Percentiles rank a stretch among this genome's conserved stretches.
phyloP scores from a whole-genome alignment of 1,140 invertebrate species.

The Plodia interpunctella region DNA sequence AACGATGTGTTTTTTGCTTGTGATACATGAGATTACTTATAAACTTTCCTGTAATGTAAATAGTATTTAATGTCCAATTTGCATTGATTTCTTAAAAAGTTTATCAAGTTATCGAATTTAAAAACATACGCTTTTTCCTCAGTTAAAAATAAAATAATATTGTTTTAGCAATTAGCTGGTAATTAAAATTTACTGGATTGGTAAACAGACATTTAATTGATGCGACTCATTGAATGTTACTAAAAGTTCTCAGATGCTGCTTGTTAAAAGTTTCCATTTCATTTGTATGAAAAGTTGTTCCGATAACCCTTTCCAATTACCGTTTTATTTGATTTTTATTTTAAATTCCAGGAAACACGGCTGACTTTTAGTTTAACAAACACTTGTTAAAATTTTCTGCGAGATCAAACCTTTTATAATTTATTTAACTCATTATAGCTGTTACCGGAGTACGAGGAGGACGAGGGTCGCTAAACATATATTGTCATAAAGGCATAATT shows the following conservation, averaged over 20 bases:
- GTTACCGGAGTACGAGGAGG: too few relatives aligned
- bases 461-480: too few relatives aligned
- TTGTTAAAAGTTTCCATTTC: constrained; percentile 74
- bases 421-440: constrained; percentile 29
- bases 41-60: too few relatives aligned
- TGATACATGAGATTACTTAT: too few relatives aligned
- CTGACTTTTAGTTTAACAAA: constrained; percentile 53
- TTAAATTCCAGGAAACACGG: constrained; percentile 14
- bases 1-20: too few relatives aligned
- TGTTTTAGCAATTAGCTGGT: constrained; percentile 2
- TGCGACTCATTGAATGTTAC: constrained; percentile 39
- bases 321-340: constrained; percentile 11
- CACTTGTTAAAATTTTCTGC: constrained; percentile 64
- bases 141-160: neutral
- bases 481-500: too few relatives aligned
- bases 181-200: constrained; percentile 13
- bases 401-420: constrained; percentile 32
- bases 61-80: too few relatives aligned
- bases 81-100: too few relatives aligned
- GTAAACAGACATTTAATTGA: constrained; percentile 52
- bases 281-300: constrained; percentile 49
- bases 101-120: too few relatives aligned
- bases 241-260: constrained; percentile 22
- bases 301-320: constrained; percentile 47
- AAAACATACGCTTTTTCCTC: too few relatives aligned